Percentiles rank a stretch among this genome's conserved stretches.
Evolutionary conservation across 2,797 vertebrate genomes (phyloP).

Genomic region (Phoeniculus purpureus): DNA sequence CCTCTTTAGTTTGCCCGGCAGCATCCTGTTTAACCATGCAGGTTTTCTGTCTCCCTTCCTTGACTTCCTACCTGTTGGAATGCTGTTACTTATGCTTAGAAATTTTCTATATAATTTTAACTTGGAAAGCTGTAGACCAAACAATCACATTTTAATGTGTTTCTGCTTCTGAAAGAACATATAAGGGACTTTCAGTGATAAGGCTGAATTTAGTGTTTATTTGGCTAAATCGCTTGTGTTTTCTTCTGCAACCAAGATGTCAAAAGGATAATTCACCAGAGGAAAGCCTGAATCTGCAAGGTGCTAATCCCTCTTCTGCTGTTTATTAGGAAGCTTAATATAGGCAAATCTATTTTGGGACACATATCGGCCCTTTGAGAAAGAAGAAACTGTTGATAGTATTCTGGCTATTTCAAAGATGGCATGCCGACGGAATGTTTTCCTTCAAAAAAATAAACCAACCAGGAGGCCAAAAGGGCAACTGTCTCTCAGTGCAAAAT

Average conservation of each 20-base stretch:
- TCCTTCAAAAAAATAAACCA: background rate
- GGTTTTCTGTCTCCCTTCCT: too few relatives aligned
- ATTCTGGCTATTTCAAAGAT: background rate
- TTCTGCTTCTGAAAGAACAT: background rate
- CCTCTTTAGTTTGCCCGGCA: background rate
- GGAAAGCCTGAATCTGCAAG: background rate
- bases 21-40: background rate
- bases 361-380: background rate
- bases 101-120: background rate
- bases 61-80: background rate
- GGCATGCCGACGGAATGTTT: background rate
- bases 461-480: constrained; percentile 7
- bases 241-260: background rate
- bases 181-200: background rate
- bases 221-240: background rate
- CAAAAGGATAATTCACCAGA: background rate
- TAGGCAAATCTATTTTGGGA: background rate
- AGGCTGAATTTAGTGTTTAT: background rate
- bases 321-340: background rate
- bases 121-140: background rate
- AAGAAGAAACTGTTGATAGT: background rate
- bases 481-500: constrained; percentile 37
- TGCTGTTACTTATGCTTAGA: background rate
- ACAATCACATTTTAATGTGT: background rate
- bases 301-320: background rate